Evolutionary conservation across 2,113 vertebrate species (phyloP).

Genomic region (Scomber japonicus): DNA sequence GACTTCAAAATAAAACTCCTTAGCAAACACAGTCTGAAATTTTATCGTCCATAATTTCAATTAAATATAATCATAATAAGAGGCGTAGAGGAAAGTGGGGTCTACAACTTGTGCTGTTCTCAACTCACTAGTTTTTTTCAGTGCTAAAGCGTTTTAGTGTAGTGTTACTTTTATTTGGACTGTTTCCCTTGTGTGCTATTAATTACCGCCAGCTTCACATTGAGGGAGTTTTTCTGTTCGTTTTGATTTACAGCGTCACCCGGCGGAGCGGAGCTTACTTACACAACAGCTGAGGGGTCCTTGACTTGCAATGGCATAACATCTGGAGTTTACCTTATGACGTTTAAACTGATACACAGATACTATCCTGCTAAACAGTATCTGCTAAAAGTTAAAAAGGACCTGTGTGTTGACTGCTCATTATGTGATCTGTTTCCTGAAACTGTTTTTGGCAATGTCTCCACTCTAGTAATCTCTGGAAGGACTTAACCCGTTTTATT

Average conservation of each 20-base stretch:
- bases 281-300: too few species aligned
- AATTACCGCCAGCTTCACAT: not conserved
- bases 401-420: too few species aligned
- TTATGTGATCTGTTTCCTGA: too few species aligned
- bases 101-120: fast-evolving
- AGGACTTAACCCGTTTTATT: too few species aligned
- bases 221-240: not conserved
- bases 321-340: too few species aligned
- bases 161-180: constrained; percentile 52
- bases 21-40: fast-evolving
- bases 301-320: too few species aligned
- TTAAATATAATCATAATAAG: fast-evolving
- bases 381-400: too few species aligned
- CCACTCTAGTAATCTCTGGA: too few species aligned
- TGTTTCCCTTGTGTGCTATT: not conserved
- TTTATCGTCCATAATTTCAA: too few species aligned
- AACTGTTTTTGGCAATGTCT: too few species aligned
- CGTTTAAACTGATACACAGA: too few species aligned
- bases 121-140: not conserved
- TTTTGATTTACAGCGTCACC: not conserved
- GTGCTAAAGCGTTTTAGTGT: not conserved
- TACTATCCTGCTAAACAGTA: too few species aligned
- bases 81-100: fast-evolving
- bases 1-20: constrained; percentile 42
- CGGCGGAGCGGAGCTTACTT: not conserved